A percentile compares a stretch with the other conserved stretches of the same genome.
These are phyloP conservation scores for Toxonevra muliebris DNA, from an alignment of 2,888 invertebrate genomes.

Conservation along the genomic window DNA sequence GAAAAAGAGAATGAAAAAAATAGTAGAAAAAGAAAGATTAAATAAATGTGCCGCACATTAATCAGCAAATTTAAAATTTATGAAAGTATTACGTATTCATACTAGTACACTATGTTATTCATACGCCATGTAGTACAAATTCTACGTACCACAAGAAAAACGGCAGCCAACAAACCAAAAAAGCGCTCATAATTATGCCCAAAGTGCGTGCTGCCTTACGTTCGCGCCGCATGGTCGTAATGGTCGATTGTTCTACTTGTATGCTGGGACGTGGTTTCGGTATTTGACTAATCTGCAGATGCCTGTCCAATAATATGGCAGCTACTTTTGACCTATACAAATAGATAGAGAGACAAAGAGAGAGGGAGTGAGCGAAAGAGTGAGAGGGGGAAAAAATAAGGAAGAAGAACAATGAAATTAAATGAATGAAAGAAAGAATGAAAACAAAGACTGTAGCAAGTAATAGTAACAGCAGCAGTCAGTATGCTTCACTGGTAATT, in stretches of 20 bases:
- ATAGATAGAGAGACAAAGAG: background rate
- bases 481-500: slow-evolving; percentile 26
- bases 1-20: background rate
- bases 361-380: background rate
- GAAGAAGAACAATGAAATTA: no score
- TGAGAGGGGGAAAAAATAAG: background rate
- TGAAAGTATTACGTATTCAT: background rate
- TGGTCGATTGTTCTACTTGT: slow-evolving; percentile 78
- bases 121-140: no score
- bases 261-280: slow-evolving; percentile 75
- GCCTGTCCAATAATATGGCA: slow-evolving; percentile 85
- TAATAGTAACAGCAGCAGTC: no score
- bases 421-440: no score
- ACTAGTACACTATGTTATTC: no score
- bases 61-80: slow-evolving; percentile 20
- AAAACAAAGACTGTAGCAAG: no score
- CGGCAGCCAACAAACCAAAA: slow-evolving; percentile 93
- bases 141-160: slow-evolving; percentile 87
- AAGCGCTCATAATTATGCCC: slow-evolving; percentile 96
- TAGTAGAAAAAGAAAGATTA: background rate
- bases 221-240: slow-evolving; percentile 88
- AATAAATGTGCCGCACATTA: background rate
- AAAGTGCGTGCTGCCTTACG: slow-evolving; percentile 91
- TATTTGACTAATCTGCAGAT: slow-evolving; percentile 89
- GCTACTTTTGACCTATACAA: slow-evolving; percentile 83